These are phyloP conservation scores for Drosophila arawakana DNA, from an alignment of 1,140 invertebrate genomes.

Conservation along the genomic window DNA sequence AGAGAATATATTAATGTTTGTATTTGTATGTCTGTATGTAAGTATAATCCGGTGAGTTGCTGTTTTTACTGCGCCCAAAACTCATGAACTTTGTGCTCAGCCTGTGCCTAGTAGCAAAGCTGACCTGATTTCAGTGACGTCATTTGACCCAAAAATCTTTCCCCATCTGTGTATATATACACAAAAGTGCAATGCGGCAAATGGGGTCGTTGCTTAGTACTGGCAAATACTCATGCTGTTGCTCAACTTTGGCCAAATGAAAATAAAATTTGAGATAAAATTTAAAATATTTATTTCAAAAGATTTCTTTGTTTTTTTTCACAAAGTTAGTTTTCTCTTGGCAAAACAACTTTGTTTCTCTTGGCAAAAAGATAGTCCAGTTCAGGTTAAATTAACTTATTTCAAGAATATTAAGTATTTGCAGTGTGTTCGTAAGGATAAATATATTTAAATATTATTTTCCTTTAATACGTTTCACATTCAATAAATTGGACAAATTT, in stretches of 20 bases:
- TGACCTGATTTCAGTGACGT: slow-evolving; percentile 79
- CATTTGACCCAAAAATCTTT: slow-evolving; percentile 53
- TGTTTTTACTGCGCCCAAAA: slow-evolving; percentile 68
- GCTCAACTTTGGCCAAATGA: slow-evolving; percentile 5
- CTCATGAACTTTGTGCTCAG: slow-evolving; percentile 31
- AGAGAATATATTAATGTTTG: background rate
- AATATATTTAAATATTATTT: too few species aligned
- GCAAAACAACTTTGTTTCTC: too few species aligned
- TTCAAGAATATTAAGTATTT: too few species aligned
- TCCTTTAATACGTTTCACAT: too few species aligned
- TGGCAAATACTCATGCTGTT: slow-evolving; percentile 8
- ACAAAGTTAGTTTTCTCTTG: too few species aligned
- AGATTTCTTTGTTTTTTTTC: too few species aligned
- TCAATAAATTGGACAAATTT: too few species aligned
- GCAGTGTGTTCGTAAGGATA: too few species aligned
- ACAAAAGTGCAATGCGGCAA: slow-evolving; percentile 32
- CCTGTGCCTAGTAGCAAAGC: slow-evolving; percentile 25
- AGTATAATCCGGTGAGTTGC: slow-evolving; percentile 69
- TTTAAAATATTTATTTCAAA: too few species aligned
- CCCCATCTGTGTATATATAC: background rate
- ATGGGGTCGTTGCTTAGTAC: slow-evolving; percentile 34
- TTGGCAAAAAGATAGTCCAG: too few species aligned
- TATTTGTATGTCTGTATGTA: slow-evolving; percentile 1
- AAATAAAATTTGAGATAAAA: too few species aligned
- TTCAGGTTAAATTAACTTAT: too few species aligned